A percentile compares a stretch with the other conserved stretches of the same genome.
phyloP scores from a whole-genome alignment of 2,888 invertebrate genomes.

The Tholera decimalis region DNA sequence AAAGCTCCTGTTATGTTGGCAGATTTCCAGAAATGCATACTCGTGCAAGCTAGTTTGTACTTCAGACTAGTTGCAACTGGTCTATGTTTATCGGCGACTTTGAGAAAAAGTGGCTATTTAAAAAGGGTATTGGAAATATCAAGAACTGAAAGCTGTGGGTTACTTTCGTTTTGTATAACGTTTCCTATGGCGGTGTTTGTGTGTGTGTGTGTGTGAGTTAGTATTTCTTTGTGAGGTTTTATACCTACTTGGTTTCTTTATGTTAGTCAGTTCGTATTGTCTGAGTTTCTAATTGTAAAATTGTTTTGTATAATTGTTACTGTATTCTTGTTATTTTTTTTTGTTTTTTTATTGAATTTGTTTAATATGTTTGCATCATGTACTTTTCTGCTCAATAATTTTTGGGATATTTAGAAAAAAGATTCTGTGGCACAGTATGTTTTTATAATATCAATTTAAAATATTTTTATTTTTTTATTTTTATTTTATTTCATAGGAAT shows the following conservation, averaged over 20 bases:
- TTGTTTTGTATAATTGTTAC: too few species aligned
- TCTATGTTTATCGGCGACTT: constrained; percentile 47
- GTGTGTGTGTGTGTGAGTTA: neutral
- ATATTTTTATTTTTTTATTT: too few species aligned
- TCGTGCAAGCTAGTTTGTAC: constrained; percentile 34
- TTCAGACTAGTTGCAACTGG: constrained; percentile 30
- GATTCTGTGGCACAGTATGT: too few species aligned
- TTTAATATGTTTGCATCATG: too few species aligned
- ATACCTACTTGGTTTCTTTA: constrained; percentile 13
- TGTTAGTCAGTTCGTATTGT: neutral
- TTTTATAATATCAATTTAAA: too few species aligned
- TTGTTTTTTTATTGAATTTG: too few species aligned
- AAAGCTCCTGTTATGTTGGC: constrained; percentile 60
- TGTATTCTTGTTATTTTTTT: too few species aligned
- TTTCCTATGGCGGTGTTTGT: neutral
- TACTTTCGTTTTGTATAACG: constrained; percentile 37
- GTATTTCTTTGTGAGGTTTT: constrained; percentile 17
- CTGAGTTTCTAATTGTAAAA: neutral
- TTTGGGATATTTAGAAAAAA: too few species aligned
- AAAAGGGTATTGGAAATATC: constrained; percentile 60
- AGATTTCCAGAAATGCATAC: constrained; percentile 59
- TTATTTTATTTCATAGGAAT: too few species aligned
- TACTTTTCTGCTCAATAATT: too few species aligned
- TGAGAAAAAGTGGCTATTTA: constrained; percentile 53
- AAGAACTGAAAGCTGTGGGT: constrained; percentile 34